Conservation (phyloP, 2,797 vertebrate genomes). For the Pteronotus mesoamericanus region DNA sequence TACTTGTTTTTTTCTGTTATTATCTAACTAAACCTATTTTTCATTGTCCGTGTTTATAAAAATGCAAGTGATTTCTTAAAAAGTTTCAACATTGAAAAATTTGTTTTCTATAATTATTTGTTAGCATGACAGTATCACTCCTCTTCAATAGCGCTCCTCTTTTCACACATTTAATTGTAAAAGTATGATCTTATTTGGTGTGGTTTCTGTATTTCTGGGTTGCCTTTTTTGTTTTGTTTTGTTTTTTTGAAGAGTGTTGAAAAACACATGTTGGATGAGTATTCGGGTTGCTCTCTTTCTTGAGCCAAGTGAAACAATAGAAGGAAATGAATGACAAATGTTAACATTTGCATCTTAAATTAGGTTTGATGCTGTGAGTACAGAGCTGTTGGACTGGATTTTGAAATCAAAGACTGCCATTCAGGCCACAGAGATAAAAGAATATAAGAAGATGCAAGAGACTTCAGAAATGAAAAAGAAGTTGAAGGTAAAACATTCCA, state of each 20-base stretch:
- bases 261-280: neutral
- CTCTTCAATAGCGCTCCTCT: neutral
- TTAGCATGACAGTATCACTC: neutral
- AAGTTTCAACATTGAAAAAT: neutral
- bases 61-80: neutral
- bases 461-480: slow-evolving; percentile 84
- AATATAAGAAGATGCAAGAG: slow-evolving; percentile 85
- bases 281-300: neutral
- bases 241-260: neutral
- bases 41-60: neutral
- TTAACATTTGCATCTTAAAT: slow-evolving; percentile 70
- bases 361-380: slow-evolving; percentile 88
- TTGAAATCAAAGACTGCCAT: slow-evolving; percentile 85
- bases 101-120: neutral
- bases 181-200: neutral
- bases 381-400: slow-evolving; percentile 88
- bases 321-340: neutral
- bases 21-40: neutral
- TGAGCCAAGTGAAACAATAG: slow-evolving; percentile 12
- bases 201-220: neutral
- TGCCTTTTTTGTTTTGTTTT: neutral
- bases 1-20: neutral
- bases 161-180: neutral
- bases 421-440: slow-evolving; percentile 85
- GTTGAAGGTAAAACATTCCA: slow-evolving; percentile 87